Evolutionary conservation across 2,888 invertebrate species (phyloP).

Genomic region (Helobdella robusta): DNA sequence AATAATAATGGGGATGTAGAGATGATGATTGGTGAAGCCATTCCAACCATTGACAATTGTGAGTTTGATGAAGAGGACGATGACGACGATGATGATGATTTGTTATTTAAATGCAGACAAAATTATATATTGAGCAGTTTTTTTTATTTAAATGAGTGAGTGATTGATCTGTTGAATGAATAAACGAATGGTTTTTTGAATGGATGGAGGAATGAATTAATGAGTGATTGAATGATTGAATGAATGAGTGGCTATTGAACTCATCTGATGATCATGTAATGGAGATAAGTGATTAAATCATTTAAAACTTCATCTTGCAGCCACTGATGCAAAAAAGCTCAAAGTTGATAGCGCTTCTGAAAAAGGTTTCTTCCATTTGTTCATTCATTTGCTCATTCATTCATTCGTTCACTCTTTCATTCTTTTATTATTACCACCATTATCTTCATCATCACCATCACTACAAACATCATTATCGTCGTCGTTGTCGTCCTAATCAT

Average conservation of each 20-base stretch:
- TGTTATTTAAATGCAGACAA: no score
- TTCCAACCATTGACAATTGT: no score
- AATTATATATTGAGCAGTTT: no score
- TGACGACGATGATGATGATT: no score
- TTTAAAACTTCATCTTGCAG: neutral
- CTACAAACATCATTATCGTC: neutral
- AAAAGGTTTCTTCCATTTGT: no score
- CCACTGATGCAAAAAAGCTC: neutral
- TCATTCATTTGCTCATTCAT: no score
- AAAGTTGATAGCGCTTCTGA: neutral
- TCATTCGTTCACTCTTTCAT: no score
- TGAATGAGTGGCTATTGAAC: constrained; percentile 14
- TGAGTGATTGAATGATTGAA: constrained; percentile 10
- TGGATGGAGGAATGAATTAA: constrained; percentile 15
- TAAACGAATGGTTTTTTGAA: constrained; percentile 7
- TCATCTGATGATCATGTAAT: no score
- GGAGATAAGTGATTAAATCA: no score
- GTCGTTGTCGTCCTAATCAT: neutral
- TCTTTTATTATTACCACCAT: neutral
- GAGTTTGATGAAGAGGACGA: no score
- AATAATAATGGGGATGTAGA: neutral
- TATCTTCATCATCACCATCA: neutral
- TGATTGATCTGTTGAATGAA: constrained; percentile 8
- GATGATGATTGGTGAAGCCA: no score
- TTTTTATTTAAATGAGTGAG: neutral